Conservation (phyloP, 1,140 invertebrate species). For the Drosophila subpulchrella region DNA sequence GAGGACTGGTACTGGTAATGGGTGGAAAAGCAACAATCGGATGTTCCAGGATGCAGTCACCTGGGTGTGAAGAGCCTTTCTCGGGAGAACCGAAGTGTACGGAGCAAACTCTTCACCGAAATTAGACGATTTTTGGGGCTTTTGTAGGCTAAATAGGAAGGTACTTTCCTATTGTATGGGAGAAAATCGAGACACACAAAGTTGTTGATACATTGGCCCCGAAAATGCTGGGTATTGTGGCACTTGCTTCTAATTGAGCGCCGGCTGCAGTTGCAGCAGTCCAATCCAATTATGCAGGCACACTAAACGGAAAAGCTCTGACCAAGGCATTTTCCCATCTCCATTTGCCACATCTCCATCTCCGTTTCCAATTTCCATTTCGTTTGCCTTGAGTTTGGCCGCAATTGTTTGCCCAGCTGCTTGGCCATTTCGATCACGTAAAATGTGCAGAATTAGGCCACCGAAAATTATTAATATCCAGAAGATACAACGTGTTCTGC, state of each 20-base stretch:
- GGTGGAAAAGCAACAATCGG: background rate
- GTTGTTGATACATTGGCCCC: slow-evolving; percentile 53
- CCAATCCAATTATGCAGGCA: slow-evolving; percentile 73
- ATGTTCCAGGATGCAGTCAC: slow-evolving; percentile 14
- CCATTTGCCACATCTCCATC: slow-evolving; percentile 26
- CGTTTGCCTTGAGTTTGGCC: slow-evolving; percentile 30
- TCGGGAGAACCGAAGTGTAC: background rate
- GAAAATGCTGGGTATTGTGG: slow-evolving; percentile 32
- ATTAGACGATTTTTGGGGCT: slow-evolving; percentile 52
- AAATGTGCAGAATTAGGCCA: slow-evolving; percentile 67
- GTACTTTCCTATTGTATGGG: slow-evolving; percentile 4
- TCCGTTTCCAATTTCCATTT: slow-evolving; percentile 46
- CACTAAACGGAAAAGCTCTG: slow-evolving; percentile 43
- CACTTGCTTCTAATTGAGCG: slow-evolving; percentile 52
- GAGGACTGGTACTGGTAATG: background rate
- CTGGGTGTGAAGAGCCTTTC: slow-evolving; percentile 22
- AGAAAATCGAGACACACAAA: slow-evolving; percentile 5
- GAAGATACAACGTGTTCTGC: slow-evolving; percentile 47
- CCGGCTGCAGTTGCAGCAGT: slow-evolving; percentile 27
- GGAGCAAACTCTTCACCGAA: slow-evolving; percentile 52
- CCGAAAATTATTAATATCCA: slow-evolving; percentile 74
- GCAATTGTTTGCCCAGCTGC: slow-evolving; percentile 25
- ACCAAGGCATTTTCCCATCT: slow-evolving; percentile 56
- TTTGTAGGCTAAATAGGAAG: slow-evolving; percentile 35
- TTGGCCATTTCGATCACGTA: slow-evolving; percentile 68